Evolutionary conservation across 2,888 invertebrate species (phyloP), one percentile per base, ranked within the genome.

Genomic region (Phyllotreta cruciferae): DNA sequence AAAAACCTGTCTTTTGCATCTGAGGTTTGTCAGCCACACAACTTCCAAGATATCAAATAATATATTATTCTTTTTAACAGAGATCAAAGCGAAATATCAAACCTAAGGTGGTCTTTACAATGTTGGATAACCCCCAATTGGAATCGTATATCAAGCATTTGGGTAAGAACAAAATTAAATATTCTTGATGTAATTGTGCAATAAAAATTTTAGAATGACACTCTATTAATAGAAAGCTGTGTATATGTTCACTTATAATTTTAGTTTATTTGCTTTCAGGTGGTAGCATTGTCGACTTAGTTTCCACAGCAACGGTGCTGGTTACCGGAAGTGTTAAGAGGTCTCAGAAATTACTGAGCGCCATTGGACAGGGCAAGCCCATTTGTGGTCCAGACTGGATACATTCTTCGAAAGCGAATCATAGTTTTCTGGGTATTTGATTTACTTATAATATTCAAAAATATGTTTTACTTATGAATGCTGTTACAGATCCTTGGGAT

Each of bases 271-370:
- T 39, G 42, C 56, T 66, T 70, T 56, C 74, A 87, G 88, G 88
- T 42, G 87, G 86, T 0, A 78, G 77, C 1, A 72, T 87, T 37
- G 86, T 86, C 9, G 80, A 83, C 55, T 69, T 70, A 5, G 74
- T 79, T 0, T 83, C 85, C 35, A 81, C 83, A 8, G 77, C 78
- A 67, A 80, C 82, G n/a, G 83, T 88, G 34, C 76, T 88, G 44
- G 78, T 88, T 57, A 86, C 87, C 10, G 77, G 83, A 68, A 79
- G 81, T 47, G 81, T 87, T 5, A 84, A 83, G 75, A 80, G 88
- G 2, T 86, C 88, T 0, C 84, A 83, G 72, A 88, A 88, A 77
- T 74, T 88, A 68, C 76, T 88, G 11, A 82, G 85, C 34, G 87
- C 87, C 0, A 81, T 88, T 53, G 87, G 86, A 0, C 82, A 84